Evolutionary conservation across 2,113 vertebrate species (phyloP).

Genomic region (Gymnorhina tibicen): DNA sequence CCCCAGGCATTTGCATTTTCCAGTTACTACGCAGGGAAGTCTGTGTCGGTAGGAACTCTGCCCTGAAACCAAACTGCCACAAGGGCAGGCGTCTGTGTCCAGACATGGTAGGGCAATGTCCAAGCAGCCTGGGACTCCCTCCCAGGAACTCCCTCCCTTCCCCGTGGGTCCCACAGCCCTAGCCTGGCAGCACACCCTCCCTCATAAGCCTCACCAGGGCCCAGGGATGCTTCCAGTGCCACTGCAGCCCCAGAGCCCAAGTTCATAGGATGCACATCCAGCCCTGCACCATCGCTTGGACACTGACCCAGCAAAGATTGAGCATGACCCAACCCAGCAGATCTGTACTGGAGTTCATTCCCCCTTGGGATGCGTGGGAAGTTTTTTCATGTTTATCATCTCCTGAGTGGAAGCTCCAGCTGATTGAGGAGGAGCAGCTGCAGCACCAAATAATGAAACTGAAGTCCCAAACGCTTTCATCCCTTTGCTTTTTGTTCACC

Average conservation of each 20-base stretch:
- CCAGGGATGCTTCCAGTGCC: rapidly evolving
- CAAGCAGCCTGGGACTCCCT: background rate
- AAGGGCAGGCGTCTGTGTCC: background rate
- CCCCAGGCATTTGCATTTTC: background rate
- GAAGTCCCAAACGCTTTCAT: background rate
- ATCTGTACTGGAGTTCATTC: background rate
- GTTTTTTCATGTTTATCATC: no score
- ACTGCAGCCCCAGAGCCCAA: background rate
- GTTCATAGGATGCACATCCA: background rate
- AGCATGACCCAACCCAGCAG: rapidly evolving
- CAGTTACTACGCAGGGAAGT: background rate
- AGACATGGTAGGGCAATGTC: background rate
- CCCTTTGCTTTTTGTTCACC: background rate
- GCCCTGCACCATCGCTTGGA: background rate
- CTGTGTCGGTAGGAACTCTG: background rate
- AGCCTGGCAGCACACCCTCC: background rate
- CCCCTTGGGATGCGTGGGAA: background rate
- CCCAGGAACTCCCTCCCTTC: background rate
- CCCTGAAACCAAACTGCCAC: no score
- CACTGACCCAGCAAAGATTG: background rate
- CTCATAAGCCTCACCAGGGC: rapidly evolving
- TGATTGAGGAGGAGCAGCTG: background rate
- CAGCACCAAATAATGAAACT: background rate
- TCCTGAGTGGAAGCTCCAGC: background rate
- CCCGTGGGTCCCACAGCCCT: background rate